Evolutionary conservation across 2,797 vertebrate genomes (phyloP).

Genomic region (Falco concolor): DNA sequence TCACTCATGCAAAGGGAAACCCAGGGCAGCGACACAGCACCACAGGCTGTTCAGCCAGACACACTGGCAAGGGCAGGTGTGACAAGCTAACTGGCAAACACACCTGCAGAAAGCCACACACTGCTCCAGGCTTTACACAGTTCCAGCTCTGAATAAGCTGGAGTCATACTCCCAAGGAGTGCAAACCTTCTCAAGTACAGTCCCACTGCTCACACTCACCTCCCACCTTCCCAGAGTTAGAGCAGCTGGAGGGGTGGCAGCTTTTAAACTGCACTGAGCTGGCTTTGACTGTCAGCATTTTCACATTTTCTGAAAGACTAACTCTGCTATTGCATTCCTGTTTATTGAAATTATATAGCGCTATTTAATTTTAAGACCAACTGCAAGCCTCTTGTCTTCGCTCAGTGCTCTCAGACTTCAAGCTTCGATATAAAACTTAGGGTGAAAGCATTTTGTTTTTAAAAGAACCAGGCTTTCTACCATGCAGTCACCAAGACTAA

Average conservation of each 20-base stretch:
- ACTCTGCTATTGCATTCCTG: background rate
- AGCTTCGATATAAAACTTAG: background rate
- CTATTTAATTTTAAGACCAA: background rate
- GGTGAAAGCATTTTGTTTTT: background rate
- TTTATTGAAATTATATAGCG: background rate
- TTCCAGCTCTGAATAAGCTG: background rate
- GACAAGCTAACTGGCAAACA: background rate
- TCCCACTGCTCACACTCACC: background rate
- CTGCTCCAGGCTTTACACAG: background rate
- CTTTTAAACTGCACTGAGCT: background rate
- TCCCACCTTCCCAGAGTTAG: background rate
- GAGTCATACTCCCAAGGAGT: background rate
- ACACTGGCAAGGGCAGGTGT: rapidly evolving
- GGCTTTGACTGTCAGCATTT: background rate
- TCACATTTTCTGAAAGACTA: background rate
- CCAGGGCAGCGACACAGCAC: rapidly evolving
- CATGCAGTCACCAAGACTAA: background rate
- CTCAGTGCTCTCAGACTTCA: background rate
- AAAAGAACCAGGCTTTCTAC: background rate
- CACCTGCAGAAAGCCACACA: background rate
- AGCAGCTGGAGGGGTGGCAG: background rate
- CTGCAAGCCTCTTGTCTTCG: background rate
- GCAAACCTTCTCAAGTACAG: background rate
- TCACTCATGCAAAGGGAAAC: background rate
- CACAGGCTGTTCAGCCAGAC: background rate